Base-by-base conservation (phyloP, 2,113 vertebrate genomes). In the Pelvicachromis taeniatus region DNA sequence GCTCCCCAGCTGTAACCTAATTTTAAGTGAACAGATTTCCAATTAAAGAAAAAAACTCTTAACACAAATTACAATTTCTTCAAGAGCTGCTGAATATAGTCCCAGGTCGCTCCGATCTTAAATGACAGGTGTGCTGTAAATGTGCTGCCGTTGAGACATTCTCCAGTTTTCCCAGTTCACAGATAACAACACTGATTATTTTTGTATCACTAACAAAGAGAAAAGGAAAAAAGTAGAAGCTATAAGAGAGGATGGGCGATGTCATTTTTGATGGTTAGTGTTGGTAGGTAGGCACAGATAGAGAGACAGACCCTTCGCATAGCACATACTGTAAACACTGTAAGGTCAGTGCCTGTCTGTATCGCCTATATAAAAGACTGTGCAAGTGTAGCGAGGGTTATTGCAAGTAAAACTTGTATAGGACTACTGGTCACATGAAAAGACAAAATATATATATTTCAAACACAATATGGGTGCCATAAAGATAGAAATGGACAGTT, bases 261-360 rank as follows among this genome's bases (percentile, higher is more conserved):
- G 31, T 78, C 12, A 31, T 63, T 86, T 89, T 61, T 77, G 13
- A 68, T 35, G 85, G 86, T 79, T 81, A 84, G 54, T 54, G 54
- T 85, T 78, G 5, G n/a, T 81, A 77, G 48, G 48, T 80, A 77
- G 79, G 80, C 17, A 19, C 63, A 80, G 56, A 19, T 42, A 80
- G 56, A 81, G 83, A 73, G 70, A 52, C 75, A 45, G 81, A 84
- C 54, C 58, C 63, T 75, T 91, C 78, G 55, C 78, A 45, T 81
- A 88, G 87, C 85, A 90, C 70, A 89, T 56, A 79, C 61, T 87
- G 70, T 89, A 82, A 89, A 86, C 83, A 91, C 86, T 90, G 84
- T 90, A 70, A 88, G 83, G 89, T 88, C 77, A 75, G 70, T 58
- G 53, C 81, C 85, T 88, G 83, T 91, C 83, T 91, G 87, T 77